Base-by-base conservation (phyloP, 1,140 invertebrate genomes). In the Musca vetustissima region DNA sequence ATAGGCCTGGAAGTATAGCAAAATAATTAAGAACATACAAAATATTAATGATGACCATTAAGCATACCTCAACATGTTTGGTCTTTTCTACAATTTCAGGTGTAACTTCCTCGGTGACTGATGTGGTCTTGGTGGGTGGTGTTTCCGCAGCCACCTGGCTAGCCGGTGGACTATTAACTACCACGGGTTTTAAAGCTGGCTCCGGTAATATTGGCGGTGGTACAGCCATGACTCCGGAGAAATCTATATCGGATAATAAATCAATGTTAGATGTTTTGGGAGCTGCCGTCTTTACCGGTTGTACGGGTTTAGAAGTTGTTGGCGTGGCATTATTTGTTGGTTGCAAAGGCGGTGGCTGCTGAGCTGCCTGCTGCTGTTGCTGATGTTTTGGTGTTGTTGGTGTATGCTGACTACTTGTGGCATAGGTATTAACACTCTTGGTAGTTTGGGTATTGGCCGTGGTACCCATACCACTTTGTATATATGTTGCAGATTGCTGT, bases 191-290 rank as follows among this genome's bases (percentile, higher is more conserved):
- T 25, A 79, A 52, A 19, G 74, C 32, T 0, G 77, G 76, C 19
- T 72, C 66, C 1, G 77, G 73, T 66, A 75, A 25, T 55, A 77
- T 70, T 0, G 77, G 76, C 17, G 73, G 69, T 24, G 75, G 74
- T n/a, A 76, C 66, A 9, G 19, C 71, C 32, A 64, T 21, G 50
- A 71, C 67, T 1, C 57, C 74, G 0, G 83, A 85, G 69, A 93
- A 89, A 76, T 94, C 92, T 19, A 94, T 86, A 59, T 90, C 92
- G 1, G 91, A 88, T 1, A 94, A 78, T 36, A 94, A 83, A 83
- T 94, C 92, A 36, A 93, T 87, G 72, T 91, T 90, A 1, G 89
- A 85, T 14, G 80, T 86, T 48, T 70, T 68, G 17, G 57, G 6
- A 53, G 52, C 50, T 43, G 64, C n/a, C 1, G 48, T n/a, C 28